Base-by-base conservation (phyloP, 2,888 invertebrate genomes). In the Druceiella hillmani region DNA sequence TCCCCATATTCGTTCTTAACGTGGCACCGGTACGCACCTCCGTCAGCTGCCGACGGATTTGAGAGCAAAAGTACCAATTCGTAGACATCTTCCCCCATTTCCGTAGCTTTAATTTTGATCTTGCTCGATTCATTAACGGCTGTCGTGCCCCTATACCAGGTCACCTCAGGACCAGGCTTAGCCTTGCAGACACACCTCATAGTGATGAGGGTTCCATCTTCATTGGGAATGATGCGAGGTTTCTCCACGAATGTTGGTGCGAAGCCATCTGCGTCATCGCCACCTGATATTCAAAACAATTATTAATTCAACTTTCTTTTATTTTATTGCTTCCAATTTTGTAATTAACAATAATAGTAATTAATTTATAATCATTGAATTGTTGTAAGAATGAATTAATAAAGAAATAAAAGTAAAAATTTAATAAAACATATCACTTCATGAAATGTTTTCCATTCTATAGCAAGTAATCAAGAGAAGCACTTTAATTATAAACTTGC, bases 221-320 rank as follows among this genome's bases (percentile, higher is more conserved):
- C 93, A 72, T 95, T 94, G 61, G 98, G 98, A 75, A 97, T 93
- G 70, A 99, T 99, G 70, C 90, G 85, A 49, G 99, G 99, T 76
- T 98, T 98, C 74, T 95, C 95, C 60, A 94, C 83, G 72, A 99
- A 98, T 44, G 93, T 90, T 50, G 98, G 98, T 53, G 94, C 90
- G 72, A 89, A 90, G 61, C 92, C 93, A 59, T 84, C 86, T 53
- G 87, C 88, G 67, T 88, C 88, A 70, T 88, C 89, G 64, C 89
- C 87, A 80, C 89, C 90, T 91, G 76, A 59, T 70, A 64, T 56
- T 41, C 33, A 36, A n/a, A n/a, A n/a, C n/a, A n/a, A n/a, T n/a
- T n/a, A n/a, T n/a, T n/a, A n/a, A n/a, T n/a, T n/a, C n/a, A n/a
- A n/a, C n/a, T n/a, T n/a, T n/a, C n/a, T n/a, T n/a, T n/a, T n/a